Percentiles rank a stretch among this genome's conserved stretches.
phyloP scores from a whole-genome alignment of 2,797 vertebrate genomes.

The Sebastes goodei region DNA sequence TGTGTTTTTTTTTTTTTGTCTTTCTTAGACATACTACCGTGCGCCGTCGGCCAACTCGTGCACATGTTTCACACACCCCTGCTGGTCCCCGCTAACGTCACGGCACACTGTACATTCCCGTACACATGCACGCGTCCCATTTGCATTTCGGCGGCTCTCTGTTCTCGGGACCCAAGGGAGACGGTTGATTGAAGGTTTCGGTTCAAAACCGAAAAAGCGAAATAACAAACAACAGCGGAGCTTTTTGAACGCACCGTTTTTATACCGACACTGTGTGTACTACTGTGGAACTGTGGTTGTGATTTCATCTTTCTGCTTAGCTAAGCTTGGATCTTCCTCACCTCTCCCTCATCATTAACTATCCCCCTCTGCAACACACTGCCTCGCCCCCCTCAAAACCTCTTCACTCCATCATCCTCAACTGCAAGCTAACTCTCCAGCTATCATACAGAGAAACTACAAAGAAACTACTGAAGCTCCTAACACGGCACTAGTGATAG shows the following conservation, averaged over 20 bases:
- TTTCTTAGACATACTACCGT: constrained; percentile 61
- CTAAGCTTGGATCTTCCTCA: constrained; percentile 75
- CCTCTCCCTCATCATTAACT: constrained; percentile 77
- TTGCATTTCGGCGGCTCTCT: constrained; percentile 62
- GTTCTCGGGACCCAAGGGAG: constrained; percentile 53
- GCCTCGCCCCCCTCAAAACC: constrained; percentile 35
- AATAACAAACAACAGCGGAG: constrained; percentile 57
- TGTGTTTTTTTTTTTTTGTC: constrained; percentile 14
- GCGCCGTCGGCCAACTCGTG: constrained; percentile 29
- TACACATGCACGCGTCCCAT: constrained; percentile 36
- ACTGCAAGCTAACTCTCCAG: constrained; percentile 37
- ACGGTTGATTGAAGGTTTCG: constrained; percentile 68
- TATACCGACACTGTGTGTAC: constrained; percentile 48
- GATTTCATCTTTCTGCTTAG: constrained; percentile 78
- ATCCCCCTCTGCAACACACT: constrained; percentile 57
- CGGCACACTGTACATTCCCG: constrained; percentile 53
- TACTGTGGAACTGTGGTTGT: constrained; percentile 54
- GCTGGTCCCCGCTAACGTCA: constrained; percentile 21
- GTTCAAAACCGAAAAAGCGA: constrained; percentile 54
- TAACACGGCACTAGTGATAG: constrained; percentile 59
- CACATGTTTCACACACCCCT: constrained; percentile 39
- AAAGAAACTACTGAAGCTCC: constrained; percentile 63
- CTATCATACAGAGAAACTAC: constrained; percentile 52
- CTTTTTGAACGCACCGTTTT: constrained; percentile 56
- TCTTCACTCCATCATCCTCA: constrained; percentile 79